Evolutionary conservation across 2,797 vertebrate genomes (phyloP).

Genomic region (Eulemur albifrons): DNA sequence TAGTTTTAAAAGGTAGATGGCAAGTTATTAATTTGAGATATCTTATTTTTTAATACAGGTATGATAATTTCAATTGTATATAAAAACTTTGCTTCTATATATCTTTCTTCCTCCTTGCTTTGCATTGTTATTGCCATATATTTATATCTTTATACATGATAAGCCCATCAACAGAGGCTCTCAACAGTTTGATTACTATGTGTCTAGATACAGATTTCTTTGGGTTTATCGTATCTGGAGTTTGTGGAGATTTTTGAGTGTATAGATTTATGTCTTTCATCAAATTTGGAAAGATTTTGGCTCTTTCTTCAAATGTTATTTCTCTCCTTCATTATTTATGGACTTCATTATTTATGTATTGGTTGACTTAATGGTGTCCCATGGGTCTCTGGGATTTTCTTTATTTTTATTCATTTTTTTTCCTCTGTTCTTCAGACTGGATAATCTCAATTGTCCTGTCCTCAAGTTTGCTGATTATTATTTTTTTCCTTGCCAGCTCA

Average conservation of each 20-base stretch:
- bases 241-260: background rate
- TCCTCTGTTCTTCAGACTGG: too few relatives aligned
- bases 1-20: too few relatives aligned
- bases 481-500: background rate
- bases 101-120: background rate
- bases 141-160: background rate
- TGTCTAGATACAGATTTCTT: background rate
- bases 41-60: background rate
- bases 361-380: too few relatives aligned
- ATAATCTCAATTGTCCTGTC: too few relatives aligned
- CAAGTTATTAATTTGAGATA: background rate
- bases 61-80: too few relatives aligned
- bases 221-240: background rate
- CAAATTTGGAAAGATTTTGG: background rate
- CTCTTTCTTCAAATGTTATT: background rate
- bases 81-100: background rate
- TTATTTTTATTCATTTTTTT: too few relatives aligned
- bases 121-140: background rate
- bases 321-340: background rate
- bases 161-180: background rate
- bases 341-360: background rate
- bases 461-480: too few relatives aligned
- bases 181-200: background rate
- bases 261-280: background rate
- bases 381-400: too few relatives aligned